These are phyloP conservation scores for Girardinichthys multiradiatus DNA, from an alignment of 2,113 vertebrate species.

Conservation along the genomic window DNA sequence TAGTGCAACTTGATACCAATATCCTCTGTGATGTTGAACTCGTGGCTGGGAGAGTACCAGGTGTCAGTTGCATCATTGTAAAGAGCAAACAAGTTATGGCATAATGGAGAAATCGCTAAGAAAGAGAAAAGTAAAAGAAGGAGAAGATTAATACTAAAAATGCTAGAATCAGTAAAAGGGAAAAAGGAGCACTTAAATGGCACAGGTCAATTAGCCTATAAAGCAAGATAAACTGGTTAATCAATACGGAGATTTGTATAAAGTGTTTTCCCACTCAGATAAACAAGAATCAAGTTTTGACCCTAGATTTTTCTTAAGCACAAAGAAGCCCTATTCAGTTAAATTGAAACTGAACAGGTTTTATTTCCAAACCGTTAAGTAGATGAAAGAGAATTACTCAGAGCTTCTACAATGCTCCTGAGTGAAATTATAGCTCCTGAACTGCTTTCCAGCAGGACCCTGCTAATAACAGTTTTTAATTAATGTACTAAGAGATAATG, in stretches of 20 bases:
- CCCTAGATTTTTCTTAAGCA: too few relatives aligned
- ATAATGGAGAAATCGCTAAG: conserved; percentile 92
- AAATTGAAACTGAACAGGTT: too few relatives aligned
- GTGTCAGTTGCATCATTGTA: conserved; percentile 84
- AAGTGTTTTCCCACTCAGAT: neutral
- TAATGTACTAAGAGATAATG: neutral
- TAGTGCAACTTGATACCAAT: conserved; percentile 87
- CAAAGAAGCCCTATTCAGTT: too few relatives aligned
- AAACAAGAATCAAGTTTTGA: too few relatives aligned
- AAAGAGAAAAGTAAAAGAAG: conserved; percentile 9
- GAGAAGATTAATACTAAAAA: conserved; percentile 14
- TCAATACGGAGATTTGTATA: neutral
- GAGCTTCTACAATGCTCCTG: too few relatives aligned
- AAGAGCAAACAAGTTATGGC: conserved; percentile 92
- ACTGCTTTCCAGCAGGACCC: too few relatives aligned
- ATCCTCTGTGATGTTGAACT: conserved; percentile 88
- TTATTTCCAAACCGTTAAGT: too few relatives aligned
- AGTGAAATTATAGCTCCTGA: too few relatives aligned
- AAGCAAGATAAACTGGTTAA: neutral
- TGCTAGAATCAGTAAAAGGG: neutral
- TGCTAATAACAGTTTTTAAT: too few relatives aligned
- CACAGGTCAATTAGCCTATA: neutral
- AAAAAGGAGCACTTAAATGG: conserved; percentile 3
- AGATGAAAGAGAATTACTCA: too few relatives aligned
- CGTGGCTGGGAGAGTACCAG: conserved; percentile 92